Evolutionary conservation across 2,888 invertebrate species (phyloP).

Genomic region (Drosophila lacicola): DNA sequence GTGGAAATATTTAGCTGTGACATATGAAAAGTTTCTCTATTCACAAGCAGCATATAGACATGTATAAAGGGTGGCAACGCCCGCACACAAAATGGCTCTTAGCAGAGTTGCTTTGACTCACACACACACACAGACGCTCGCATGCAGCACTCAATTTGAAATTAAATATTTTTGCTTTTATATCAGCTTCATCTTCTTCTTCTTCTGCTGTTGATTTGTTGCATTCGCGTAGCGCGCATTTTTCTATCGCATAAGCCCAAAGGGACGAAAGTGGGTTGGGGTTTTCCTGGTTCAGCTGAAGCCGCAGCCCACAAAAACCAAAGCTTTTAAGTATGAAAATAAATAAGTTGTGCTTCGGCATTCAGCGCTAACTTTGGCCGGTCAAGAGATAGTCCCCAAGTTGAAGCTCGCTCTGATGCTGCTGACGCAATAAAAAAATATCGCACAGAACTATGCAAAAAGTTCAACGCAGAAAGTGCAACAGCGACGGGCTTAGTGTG

Average conservation of each 20-base stretch:
- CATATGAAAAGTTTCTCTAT: conserved; percentile 5
- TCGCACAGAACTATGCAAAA: conserved; percentile 38
- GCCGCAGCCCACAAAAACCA: conserved; percentile 35
- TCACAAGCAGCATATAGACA: not conserved
- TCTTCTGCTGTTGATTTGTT: conserved; percentile 38
- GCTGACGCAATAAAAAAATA: conserved; percentile 45
- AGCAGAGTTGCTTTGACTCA: not conserved
- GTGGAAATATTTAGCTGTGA: too few relatives aligned
- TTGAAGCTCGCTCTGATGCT: conserved; percentile 6
- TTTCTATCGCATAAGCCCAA: conserved; percentile 2
- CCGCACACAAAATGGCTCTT: conserved; percentile 8
- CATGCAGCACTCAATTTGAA: conserved; percentile 51
- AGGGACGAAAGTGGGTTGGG: too few relatives aligned
- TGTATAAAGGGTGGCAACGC: conserved; percentile 34
- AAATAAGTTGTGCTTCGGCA: conserved; percentile 59
- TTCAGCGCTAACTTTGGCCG: conserved; percentile 37
- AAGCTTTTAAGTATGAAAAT: conserved; percentile 66
- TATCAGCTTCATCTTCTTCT: conserved; percentile 1
- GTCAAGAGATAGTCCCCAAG: conserved; percentile 51
- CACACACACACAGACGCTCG: not conserved
- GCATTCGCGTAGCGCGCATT: conserved; percentile 25
- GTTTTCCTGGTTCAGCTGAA: not conserved
- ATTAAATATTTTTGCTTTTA: conserved; percentile 62
- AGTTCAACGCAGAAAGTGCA: conserved; percentile 30
- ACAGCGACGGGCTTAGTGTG: conserved; percentile 1